Evolutionary conservation across 2,888 invertebrate species (phyloP), one percentile per base, ranked within the genome.

Genomic region (Drosophila tanythrix): DNA sequence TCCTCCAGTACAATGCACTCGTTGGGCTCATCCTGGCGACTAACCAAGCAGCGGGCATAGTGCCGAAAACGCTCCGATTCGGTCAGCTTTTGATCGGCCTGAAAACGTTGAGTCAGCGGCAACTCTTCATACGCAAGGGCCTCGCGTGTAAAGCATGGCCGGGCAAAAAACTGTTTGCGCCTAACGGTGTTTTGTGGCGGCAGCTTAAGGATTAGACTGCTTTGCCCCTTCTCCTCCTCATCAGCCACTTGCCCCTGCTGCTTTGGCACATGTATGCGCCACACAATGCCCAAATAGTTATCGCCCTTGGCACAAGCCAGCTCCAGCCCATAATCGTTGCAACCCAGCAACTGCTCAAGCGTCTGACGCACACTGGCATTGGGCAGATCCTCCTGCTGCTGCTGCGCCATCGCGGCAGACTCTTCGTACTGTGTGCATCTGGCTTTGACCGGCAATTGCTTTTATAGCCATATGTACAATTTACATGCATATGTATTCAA

Each of bases 1-100:
- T 94, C 94, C 81, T 94, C 94, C 92, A 94, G 92, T 27, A 94
- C 93, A 21, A 94, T 93, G 21, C 93, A 91, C 79, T 94, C 93
- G 50, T 92, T 79, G 48, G 86, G 86, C 15, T 94, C 94, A 0
- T 92, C 89, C 11, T 74, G 85, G 13, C 88, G 70, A 3, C 72
- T 82, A 29, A 70, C 72, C 27, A 80, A 80, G 38, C 89, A 91
- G 3, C 57, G 71, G 4, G 91, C 89, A 48, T 84, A 77, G 50
- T 91, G 90, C 38, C 71, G 65, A 63, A 92, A 93, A 2, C 87
- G 79, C 6, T 83, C 60, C 61, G 46, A 36, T 21, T 6, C 27
- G 13, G 33, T 55, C 11, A 93, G 68, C 2, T 78, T 75, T 69
- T 90, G 63, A 64, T 81, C 51, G 46, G 48, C 58, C 79, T 93